Base-by-base conservation (phyloP, 2,888 invertebrate species). In the Melangyna quadrimaculata region DNA sequence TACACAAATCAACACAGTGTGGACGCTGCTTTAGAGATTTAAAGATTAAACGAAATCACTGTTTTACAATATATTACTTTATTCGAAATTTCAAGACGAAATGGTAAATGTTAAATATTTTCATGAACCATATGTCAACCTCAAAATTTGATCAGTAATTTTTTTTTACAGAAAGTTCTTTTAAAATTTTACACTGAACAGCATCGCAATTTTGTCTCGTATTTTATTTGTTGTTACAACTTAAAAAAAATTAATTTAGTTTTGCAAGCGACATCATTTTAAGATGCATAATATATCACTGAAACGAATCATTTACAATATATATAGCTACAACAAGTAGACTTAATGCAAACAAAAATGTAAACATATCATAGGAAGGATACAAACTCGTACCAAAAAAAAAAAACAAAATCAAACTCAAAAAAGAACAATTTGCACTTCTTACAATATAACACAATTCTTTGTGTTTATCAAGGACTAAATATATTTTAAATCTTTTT, bases 251-350 rank as follows among this genome's bases (percentile, higher is more conserved):
- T 4, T 4, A 2, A 43, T 78, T 83, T 43, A 24, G 22, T 67
- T 78, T 73, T 55, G 55, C 77, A 70, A 86, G 86, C 86, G 86
- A 86, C 86, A 86, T 86, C 86, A 81, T 86, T 86, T 81, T 86
- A 81, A 81, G 55, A 86, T 65, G 81, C 55, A 72, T 73, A 45
- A 67, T 86, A 86, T 86, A 86, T 86, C 84, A 86, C 84, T 70
- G 55, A 80, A 86, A 86, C 69, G 72, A 86, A 86, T 86, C 86
- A 86, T 81, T 86, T 86, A 86, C 86, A 77, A 86, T 61, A 73
- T 61, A 73, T 40, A 22, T 86, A 81, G 81, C 86, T 86, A 78
- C 81, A 78, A 73, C 17, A 69, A 77, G 86, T 86, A 81, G 78
- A 78, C 57, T 77, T 78, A 70, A 81, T 78, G 74, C 78, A 78